Evolutionary conservation across 2,797 vertebrate species (phyloP).

Genomic region (Sphenodon punctatus): DNA sequence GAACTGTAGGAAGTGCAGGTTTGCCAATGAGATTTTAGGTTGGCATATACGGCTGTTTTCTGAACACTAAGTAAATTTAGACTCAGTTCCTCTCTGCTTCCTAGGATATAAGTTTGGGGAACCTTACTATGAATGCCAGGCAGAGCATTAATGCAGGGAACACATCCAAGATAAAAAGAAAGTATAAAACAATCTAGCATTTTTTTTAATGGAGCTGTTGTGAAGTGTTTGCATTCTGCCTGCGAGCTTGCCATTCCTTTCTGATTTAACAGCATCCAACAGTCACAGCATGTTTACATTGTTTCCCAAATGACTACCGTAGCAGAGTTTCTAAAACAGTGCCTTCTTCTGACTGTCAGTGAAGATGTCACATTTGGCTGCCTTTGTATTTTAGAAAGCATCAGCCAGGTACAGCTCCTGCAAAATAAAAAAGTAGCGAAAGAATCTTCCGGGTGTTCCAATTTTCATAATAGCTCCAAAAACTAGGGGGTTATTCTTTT

Average conservation of each 20-base stretch:
- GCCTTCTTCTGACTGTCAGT: not conserved
- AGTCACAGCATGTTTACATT: not conserved
- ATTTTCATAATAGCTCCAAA: not conserved
- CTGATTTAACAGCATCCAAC: not conserved
- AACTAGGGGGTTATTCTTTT: conserved; percentile 34
- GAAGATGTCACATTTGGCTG: conserved; percentile 2
- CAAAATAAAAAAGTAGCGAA: not conserved
- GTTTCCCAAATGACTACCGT: not conserved
- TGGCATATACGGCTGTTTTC: not conserved
- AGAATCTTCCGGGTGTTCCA: not conserved
- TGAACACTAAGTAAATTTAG: not conserved
- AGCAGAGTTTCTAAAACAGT: not conserved
- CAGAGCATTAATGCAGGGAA: not conserved
- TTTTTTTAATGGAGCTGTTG: not conserved
- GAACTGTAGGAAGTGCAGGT: too few relatives aligned
- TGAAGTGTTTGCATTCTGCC: not conserved
- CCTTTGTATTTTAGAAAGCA: conserved; percentile 12
- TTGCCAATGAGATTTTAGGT: not conserved
- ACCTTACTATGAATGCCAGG: too few relatives aligned
- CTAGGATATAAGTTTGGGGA: not conserved
- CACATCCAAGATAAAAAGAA: not conserved
- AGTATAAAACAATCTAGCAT: not conserved
- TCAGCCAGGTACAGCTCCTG: conserved; percentile 4
- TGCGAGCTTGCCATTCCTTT: not conserved
- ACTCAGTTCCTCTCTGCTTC: not conserved